Conservation (phyloP, 2,888 invertebrate species). For the Melinopterus prodromus region DNA sequence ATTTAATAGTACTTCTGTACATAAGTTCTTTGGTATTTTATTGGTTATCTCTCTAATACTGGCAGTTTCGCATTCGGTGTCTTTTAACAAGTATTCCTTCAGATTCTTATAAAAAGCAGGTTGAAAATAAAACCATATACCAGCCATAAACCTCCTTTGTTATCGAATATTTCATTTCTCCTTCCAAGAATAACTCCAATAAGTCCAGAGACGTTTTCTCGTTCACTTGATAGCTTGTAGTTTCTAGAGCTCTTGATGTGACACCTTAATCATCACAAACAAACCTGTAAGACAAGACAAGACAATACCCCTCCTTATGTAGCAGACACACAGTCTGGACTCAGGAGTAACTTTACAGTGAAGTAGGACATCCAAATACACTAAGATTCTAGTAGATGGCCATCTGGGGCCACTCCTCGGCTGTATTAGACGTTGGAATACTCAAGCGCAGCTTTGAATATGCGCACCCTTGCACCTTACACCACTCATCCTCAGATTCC, state of each 20-base stretch:
- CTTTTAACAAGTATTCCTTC: too few species aligned
- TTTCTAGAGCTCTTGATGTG: background rate
- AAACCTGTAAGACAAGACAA: background rate
- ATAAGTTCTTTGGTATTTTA: too few species aligned
- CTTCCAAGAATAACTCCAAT: too few species aligned
- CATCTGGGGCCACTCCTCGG: background rate
- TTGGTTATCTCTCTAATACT: too few species aligned
- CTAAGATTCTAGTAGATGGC: background rate
- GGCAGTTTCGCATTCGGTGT: too few species aligned
- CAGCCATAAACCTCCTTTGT: too few species aligned
- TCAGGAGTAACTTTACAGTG: background rate
- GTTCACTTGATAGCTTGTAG: background rate
- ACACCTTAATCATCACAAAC: background rate
- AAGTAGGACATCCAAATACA: background rate
- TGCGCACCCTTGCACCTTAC: background rate
- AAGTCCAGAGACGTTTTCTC: background rate
- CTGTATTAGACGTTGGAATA: background rate
- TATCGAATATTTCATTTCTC: too few species aligned
- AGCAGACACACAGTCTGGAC: background rate
- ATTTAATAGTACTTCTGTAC: too few species aligned
- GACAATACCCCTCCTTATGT: background rate
- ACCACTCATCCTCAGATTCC: background rate
- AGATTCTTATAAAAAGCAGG: too few species aligned
- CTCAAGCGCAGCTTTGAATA: background rate
- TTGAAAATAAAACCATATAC: too few species aligned